Percentiles rank a stretch among this genome's conserved stretches.
phyloP scores from a whole-genome alignment of 2,113 vertebrate genomes.

The Calidris pygmaea region DNA sequence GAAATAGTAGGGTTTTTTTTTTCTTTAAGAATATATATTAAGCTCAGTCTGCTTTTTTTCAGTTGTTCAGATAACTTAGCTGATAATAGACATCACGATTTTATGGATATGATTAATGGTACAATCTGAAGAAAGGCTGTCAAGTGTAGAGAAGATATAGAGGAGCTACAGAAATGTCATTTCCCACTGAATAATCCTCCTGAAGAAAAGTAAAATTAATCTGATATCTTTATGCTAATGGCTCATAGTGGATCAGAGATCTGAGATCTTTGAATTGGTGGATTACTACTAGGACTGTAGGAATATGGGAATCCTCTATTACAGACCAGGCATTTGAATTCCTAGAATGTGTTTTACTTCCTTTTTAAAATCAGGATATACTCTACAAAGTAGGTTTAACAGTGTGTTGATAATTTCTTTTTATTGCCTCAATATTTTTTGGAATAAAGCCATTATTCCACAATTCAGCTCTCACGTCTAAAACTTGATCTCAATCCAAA shows the following conservation, averaged over 20 bases:
- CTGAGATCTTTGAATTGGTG: neutral
- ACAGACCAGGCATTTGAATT: neutral
- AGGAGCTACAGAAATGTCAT: neutral
- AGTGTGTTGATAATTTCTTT: neutral
- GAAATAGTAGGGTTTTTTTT: neutral
- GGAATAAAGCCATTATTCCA: neutral
- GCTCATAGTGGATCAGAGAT: neutral
- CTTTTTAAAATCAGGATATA: neutral
- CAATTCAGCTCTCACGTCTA: neutral
- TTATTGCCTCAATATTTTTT: neutral
- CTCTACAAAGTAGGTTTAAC: neutral
- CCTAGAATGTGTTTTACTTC: neutral
- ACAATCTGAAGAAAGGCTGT: conserved; percentile 1
- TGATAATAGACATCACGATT: neutral
- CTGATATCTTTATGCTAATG: neutral
- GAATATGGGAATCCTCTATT: neutral
- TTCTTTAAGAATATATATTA: neutral
- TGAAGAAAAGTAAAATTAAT: conserved; percentile 22
- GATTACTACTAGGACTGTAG: neutral
- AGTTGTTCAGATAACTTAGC: neutral
- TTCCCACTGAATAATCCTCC: conserved; percentile 1
- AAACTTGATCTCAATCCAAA: neutral
- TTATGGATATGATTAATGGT: neutral
- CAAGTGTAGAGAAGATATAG: neutral
- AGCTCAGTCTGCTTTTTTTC: neutral